Base-by-base conservation (phyloP, 2,113 vertebrate genomes). In the Gallinago media region DNA sequence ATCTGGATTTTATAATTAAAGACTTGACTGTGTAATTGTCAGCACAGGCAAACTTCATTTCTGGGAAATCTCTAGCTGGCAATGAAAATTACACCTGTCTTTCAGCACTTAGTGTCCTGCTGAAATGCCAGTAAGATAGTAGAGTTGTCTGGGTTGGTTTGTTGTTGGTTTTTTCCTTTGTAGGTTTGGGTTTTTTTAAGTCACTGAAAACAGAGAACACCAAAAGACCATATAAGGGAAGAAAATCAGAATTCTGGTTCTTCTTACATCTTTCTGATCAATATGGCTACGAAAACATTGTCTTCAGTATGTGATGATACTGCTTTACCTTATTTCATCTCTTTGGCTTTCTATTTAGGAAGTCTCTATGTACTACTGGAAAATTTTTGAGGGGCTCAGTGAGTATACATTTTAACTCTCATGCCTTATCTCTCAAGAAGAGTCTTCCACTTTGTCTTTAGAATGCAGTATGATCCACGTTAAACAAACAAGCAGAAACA, bases 401-500 rank as follows among this genome's bases (percentile, higher is more conserved):
- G 9, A 58, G 16, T 31, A 27, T 11, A n/a, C 6, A 55, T 90
- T 73, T 89, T 75, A 88, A 38, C 20, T 78, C 32, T 59, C 7
- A 12, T 34, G 6, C 38, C 36, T 78, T 55, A 29, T 40, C 47
- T 59, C 65, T 89, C 52, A 27, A 72, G 56, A 93, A 63, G 11
- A 15, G n/a, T 49, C 34, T 11, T 79, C 15, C 6, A 26, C 38
- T 89, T 92, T 81, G n/a, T 25, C 68, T 85, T 81, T 67, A 65
- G 27, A 94, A 65, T 65, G 71, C 2, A 1, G n/a, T 34, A 36
- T 44, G 8, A 83, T 68, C 40, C n/a, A 73, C 58, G 36, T 68
- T 92, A 73, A 93, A 83, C 26, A 85, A 90, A 77, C 40, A 86
- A 88, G 29, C 92, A 83, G 23, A 85, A 90, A 77, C 40, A 86